phyloP scores from a whole-genome alignment of 2,113 vertebrate genomes.

The Micromys minutus region DNA sequence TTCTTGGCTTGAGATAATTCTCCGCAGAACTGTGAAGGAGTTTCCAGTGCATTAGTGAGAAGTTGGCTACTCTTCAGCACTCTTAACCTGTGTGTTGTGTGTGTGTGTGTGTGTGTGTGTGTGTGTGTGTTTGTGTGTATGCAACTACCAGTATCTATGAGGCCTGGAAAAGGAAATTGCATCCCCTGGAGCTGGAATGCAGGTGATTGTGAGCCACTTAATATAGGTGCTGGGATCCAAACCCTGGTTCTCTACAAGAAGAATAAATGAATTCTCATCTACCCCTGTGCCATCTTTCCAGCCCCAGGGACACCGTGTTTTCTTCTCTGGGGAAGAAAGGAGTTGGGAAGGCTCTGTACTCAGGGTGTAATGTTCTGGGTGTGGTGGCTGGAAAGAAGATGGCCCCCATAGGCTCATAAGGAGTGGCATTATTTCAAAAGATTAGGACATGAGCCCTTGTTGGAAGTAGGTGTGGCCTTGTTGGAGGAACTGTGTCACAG shows the following conservation, averaged over 20 bases:
- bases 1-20: slow-evolving; percentile 14
- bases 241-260: background rate
- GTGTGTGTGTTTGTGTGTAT: background rate
- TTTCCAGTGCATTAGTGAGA: background rate
- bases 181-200: background rate
- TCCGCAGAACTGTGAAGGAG: background rate
- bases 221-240: no score
- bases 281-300: background rate
- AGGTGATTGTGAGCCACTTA: background rate
- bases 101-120: background rate
- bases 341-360: background rate
- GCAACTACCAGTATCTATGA: background rate
- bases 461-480: background rate
- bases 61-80: background rate
- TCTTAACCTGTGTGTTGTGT: background rate
- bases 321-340: background rate
- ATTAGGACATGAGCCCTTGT: background rate
- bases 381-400: background rate
- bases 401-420: background rate
- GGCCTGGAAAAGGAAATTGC: background rate
- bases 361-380: background rate
- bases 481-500: background rate
- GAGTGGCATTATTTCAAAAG: background rate
- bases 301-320: background rate
- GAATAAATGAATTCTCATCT: background rate